Base-by-base conservation (phyloP, 37 sponge, comb jelly and placozoan genomes). In the Tethya wilhelma region DNA sequence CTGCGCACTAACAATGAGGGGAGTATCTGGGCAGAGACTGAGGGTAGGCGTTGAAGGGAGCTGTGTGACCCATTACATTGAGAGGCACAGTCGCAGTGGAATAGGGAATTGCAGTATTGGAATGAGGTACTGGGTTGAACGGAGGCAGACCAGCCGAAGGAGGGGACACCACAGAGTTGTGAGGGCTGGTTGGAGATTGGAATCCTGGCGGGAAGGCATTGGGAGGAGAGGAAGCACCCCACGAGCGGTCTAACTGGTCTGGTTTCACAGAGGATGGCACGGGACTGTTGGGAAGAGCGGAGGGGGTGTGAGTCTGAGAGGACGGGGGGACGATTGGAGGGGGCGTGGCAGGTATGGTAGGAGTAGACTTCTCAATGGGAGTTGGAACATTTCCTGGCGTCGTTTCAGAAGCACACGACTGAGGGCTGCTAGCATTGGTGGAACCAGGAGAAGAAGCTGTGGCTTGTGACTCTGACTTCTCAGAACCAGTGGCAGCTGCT, bases 371-470 rank as follows among this genome's bases (percentile, higher is more conserved):
- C 12, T 49, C 29, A 5, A 36, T 33, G 12, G 32, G 34, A 33
- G 73, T 45, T 19, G 59, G 60, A 9, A 25, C 41, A 17, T 62
- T 75, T 19, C 34, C 23, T 40, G 67, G 26, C 11, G 57, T 73
- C 43, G 84, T 83, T 36, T 83, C 84, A 28, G 84, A 73, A 23
- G 84, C 84, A 67, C 75, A 68, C 0, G 84, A 83, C 58, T 87
- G 80, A 29, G 87, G 87, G 43, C 81, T 79, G 31, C 69, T 62
- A 4, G 69, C 80, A 80, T 26, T 79, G 1, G 67, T 87, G 30
- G 69, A 45, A 40, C 81, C 79, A 19, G 87, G 87, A 56, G 87
- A 86, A 12, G 74, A 78, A 9, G 79, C 87, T 3, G 85, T 85
- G 71, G 70, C 79, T 43, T 57, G 59, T 3, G 43, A 45, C 26